Evolutionary conservation across 2,113 vertebrate genomes (phyloP).

Genomic region (Mandrillus leucophaeus): DNA sequence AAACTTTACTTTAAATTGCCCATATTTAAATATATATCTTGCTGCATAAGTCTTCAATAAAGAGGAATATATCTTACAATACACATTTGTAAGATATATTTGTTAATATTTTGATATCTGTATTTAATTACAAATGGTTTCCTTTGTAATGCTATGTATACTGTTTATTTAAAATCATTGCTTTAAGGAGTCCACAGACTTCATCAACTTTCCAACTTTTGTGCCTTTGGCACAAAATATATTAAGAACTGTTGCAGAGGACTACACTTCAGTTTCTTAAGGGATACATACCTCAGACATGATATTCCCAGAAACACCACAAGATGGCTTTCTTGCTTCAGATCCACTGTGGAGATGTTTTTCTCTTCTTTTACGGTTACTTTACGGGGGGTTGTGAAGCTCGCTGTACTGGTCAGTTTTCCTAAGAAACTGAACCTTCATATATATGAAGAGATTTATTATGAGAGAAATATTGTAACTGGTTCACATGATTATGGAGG

Average conservation of each 20-base stretch:
- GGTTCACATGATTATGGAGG: not conserved
- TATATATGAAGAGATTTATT: not conserved
- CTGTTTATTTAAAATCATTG: not conserved
- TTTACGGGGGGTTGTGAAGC: not conserved
- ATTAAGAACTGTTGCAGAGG: not conserved
- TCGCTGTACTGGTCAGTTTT: not conserved
- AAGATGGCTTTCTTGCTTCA: constrained; percentile 44
- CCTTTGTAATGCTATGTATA: not conserved
- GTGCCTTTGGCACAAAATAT: not conserved
- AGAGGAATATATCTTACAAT: not conserved
- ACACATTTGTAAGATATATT: not conserved
- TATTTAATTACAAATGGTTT: not conserved
- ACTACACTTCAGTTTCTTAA: not conserved
- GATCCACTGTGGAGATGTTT: not conserved
- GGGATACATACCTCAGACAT: not conserved
- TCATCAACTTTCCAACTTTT: not conserved
- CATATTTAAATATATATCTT: not conserved
- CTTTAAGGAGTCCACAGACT: not conserved
- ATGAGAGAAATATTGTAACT: not conserved
- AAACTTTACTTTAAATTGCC: not conserved
- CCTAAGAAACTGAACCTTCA: not conserved
- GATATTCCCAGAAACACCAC: constrained; percentile 29
- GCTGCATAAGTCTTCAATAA: not conserved
- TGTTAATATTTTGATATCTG: not conserved
- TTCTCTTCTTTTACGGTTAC: not conserved